phyloP scores from a whole-genome alignment of 2,797 vertebrate genomes.

The Coluber constrictor region DNA sequence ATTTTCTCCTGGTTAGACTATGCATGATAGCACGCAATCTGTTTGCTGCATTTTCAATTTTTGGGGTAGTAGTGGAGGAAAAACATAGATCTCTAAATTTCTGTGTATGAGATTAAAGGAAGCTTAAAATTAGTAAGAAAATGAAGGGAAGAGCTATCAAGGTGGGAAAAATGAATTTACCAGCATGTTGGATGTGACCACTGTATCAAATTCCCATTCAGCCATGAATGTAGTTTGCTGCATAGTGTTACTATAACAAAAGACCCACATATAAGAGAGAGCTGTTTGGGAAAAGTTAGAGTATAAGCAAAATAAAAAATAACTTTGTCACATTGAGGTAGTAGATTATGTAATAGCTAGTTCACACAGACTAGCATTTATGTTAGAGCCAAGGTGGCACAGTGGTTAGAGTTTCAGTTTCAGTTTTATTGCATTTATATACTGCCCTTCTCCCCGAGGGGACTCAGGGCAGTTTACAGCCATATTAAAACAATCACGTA shows the following conservation, averaged over 20 bases:
- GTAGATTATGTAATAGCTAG: not conserved
- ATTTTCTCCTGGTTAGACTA: not conserved
- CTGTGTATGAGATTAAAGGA: not conserved
- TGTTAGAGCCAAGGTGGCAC: not conserved
- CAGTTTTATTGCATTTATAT: too few relatives aligned
- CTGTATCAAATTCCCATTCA: not conserved
- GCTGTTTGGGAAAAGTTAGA: not conserved
- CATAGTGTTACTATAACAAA: not conserved
- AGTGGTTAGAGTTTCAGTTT: too few relatives aligned
- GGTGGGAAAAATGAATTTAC: not conserved
- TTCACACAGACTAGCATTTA: not conserved
- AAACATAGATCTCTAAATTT: not conserved
- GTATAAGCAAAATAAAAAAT: not conserved
- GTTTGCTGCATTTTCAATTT: not conserved
- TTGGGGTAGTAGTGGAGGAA: not conserved
- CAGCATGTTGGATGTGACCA: not conserved
- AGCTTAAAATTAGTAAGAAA: not conserved
- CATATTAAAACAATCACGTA: too few relatives aligned
- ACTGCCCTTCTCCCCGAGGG: too few relatives aligned
- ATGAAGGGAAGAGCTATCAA: not conserved
- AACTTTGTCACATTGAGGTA: not conserved
- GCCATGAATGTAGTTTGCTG: not conserved
- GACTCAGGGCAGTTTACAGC: too few relatives aligned
- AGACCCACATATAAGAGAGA: not conserved
- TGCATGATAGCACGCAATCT: not conserved